Conservation (phyloP, 1,140 invertebrate genomes). For the Potamilus streckersoni region DNA sequence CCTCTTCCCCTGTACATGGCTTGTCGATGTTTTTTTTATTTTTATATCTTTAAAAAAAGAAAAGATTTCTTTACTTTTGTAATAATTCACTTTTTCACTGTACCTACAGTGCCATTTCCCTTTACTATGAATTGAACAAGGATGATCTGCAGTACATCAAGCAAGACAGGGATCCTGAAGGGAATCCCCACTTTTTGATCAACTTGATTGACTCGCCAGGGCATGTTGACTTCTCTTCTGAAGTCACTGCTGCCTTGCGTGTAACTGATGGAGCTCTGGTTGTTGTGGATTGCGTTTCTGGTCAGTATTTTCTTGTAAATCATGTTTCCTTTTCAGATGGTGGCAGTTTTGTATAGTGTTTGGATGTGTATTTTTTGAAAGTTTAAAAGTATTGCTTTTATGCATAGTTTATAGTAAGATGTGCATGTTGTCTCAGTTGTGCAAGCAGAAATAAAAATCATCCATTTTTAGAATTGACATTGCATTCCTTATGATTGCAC, state of each 20-base stretch:
- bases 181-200: conserved; percentile 85
- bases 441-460: too few species aligned
- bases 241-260: conserved; percentile 98
- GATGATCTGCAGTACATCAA: conserved; percentile 93
- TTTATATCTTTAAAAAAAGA: not conserved
- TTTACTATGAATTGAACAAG: conserved; percentile 96
- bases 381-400: too few species aligned
- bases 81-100: not conserved
- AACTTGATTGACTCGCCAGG: conserved; percentile 99
- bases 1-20: not conserved
- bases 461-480: too few species aligned
- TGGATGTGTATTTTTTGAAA: too few species aligned
- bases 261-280: conserved; percentile 99
- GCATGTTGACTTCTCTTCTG: conserved; percentile 99
- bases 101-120: conserved; percentile 89
- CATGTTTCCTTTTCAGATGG: conserved; percentile 3
- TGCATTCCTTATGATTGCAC: too few species aligned
- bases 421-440: too few species aligned
- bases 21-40: not conserved
- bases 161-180: conserved; percentile 80
- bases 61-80: not conserved
- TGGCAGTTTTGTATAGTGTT: too few species aligned
- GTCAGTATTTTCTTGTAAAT: conserved; percentile 69
- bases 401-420: too few species aligned
- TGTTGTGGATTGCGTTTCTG: conserved; percentile 99